Evolutionary conservation across 2,113 vertebrate species (phyloP), one percentile per base, ranked within the genome.

Genomic region (Xyliphius kryptos): DNA sequence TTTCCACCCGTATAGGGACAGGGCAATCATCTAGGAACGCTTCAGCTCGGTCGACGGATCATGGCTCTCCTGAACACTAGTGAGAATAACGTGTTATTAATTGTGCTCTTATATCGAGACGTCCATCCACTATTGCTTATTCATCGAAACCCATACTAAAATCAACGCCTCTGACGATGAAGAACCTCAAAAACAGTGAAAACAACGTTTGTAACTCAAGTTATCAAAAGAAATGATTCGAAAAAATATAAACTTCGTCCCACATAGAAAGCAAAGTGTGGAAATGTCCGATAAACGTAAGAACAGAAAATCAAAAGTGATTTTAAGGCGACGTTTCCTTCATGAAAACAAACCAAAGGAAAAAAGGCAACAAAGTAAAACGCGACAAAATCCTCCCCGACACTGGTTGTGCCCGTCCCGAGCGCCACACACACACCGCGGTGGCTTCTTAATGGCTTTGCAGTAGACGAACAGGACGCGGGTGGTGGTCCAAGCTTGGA

Each of bases 81-180:
- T 74, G 63, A 77, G 63, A 77, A 71, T 54, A 72, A 77, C 81
- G 64, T 61, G 82, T 88, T 86, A 85, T 80, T 67, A 67, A 76
- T 92, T 93, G 92, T 95, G 91, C 89, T 95, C 91, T 92, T 91
- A 76, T 6, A 82, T 85, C 79, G 83, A 68, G 62, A 81, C 81
- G 79, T 78, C 81, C 83, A 85, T 86, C 85, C 80, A 79, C 92
- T 96, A 95, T 94, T 96, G 91, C 92, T 94, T 93, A 89, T 85
- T 61, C 19, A 44, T 38, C 57, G 21, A 56, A 67, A 68, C 64
- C 3, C n/a, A 51, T 48, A 57, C 12, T 56, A 66, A 47, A 48
- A 69, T 53, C 20, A 52, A 58, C 6, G 49, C 36, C 26, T 5
- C 12, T 3, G 56, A 48, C 46, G 9, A 32, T 53, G 38, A 19